A percentile compares a stretch with the other conserved stretches of the same genome.
Conservation (phyloP, 1,140 invertebrate species). For the Drosophila nikananu region DNA sequence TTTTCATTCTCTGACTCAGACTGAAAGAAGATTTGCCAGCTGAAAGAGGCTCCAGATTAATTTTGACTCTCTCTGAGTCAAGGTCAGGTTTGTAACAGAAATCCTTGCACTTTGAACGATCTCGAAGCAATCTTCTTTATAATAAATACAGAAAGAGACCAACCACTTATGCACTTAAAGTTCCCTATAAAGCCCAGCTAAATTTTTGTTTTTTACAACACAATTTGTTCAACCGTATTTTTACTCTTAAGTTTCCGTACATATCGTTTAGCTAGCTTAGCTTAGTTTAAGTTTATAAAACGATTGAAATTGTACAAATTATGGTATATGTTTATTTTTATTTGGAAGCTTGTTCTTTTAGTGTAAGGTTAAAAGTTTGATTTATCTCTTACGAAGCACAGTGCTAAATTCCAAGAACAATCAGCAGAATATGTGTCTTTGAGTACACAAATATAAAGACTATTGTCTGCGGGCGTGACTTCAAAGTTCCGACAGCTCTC, state of each 20-base stretch:
- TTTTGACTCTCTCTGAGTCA: conserved; percentile 20
- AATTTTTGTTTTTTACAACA: too few relatives aligned
- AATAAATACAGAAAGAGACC: background rate
- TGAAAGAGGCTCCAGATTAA: too few relatives aligned
- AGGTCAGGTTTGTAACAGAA: conserved; percentile 13
- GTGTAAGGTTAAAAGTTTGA: conserved; percentile 10
- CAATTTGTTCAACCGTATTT: conserved; percentile 4
- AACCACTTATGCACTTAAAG: background rate
- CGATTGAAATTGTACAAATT: background rate
- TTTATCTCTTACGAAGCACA: conserved; percentile 15
- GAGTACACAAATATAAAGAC: conserved; percentile 21
- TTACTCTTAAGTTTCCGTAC: background rate
- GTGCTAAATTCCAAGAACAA: conserved; percentile 23
- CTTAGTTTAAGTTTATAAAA: too few relatives aligned
- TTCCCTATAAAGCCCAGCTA: background rate
- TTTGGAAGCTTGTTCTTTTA: background rate
- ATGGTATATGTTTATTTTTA: background rate
- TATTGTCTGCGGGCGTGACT: conserved; percentile 39
- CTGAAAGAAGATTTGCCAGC: background rate
- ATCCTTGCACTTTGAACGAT: background rate
- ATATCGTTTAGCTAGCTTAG: background rate
- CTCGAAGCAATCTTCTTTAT: background rate
- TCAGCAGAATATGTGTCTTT: conserved; percentile 13
- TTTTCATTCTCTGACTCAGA: conserved; percentile 19
- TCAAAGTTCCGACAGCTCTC: conserved; percentile 30